A percentile compares a stretch with the other conserved stretches of the same genome.
Evolutionary conservation across 2,888 invertebrate species (phyloP).

Genomic region (Euclidia mi): DNA sequence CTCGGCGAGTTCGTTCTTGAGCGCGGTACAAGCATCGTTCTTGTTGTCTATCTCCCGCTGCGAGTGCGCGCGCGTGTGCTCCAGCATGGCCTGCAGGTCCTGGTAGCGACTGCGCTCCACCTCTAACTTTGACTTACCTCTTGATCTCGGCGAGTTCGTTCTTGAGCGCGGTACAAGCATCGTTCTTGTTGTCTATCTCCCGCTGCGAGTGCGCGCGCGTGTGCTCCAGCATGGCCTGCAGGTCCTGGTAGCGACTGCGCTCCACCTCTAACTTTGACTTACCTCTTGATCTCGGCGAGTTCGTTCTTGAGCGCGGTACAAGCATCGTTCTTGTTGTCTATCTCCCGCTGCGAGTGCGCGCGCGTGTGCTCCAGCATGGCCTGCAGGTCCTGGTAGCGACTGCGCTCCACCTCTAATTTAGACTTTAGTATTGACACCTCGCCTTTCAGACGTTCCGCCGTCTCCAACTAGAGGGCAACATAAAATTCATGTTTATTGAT

Average conservation of each 20-base stretch:
- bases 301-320: conserved; percentile 74
- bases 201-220: conserved; percentile 76
- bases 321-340: conserved; percentile 64
- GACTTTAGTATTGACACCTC: conserved; percentile 86
- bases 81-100: too few relatives aligned
- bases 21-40: too few relatives aligned
- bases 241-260: too few relatives aligned
- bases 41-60: too few relatives aligned
- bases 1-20: too few relatives aligned
- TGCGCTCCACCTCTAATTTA: conserved; percentile 87
- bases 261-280: not conserved
- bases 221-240: too few relatives aligned
- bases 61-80: too few relatives aligned
- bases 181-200: conserved; percentile 68
- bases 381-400: conserved; percentile 81
- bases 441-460: conserved; percentile 81
- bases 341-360: conserved; percentile 75
- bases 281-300: conserved; percentile 43
- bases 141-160: conserved; percentile 60
- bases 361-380: conserved; percentile 79
- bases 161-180: conserved; percentile 72
- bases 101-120: too few relatives aligned
- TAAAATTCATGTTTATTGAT: not conserved
- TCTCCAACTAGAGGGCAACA: conserved; percentile 74
- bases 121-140: not conserved